Percentiles rank a stretch among this genome's conserved stretches.
These are phyloP conservation scores for Enhydra lutris DNA, from an alignment of 2,113 vertebrate genomes.

Conservation along the genomic window DNA sequence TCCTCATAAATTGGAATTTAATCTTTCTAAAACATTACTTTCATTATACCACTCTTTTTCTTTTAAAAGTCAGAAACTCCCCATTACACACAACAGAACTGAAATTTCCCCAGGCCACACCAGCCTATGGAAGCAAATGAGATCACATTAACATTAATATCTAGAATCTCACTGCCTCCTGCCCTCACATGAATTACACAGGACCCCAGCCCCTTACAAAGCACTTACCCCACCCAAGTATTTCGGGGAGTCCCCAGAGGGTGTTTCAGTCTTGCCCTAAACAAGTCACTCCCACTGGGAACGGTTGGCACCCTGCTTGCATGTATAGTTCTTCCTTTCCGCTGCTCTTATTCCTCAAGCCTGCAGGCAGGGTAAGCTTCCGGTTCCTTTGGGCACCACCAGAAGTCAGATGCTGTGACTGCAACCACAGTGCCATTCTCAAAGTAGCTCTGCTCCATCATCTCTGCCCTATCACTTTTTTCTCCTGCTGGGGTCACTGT, in stretches of 20 bases:
- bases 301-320: accelerated
- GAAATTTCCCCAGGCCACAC: not conserved
- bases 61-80: not conserved
- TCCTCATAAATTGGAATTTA: slow-evolving; percentile 27
- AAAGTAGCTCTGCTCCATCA: not conserved
- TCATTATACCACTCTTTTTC: not conserved
- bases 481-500: not conserved
- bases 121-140: not conserved
- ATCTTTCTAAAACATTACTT: slow-evolving; percentile 33
- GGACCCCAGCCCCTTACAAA: not conserved
- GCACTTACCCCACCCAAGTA: not conserved
- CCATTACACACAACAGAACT: not conserved
- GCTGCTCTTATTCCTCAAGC: not conserved
- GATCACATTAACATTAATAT: not conserved
- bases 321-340: not conserved
- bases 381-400: not conserved
- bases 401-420: not conserved
- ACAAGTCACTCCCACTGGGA: not conserved
- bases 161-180: not conserved
- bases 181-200: not conserved
- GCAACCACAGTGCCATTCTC: not conserved
- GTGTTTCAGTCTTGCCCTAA: not conserved
- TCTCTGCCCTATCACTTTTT: not conserved
- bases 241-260: not conserved
- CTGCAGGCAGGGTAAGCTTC: not conserved